phyloP scores from a whole-genome alignment of 2,797 vertebrate genomes.

The Numenius phaeopus region DNA sequence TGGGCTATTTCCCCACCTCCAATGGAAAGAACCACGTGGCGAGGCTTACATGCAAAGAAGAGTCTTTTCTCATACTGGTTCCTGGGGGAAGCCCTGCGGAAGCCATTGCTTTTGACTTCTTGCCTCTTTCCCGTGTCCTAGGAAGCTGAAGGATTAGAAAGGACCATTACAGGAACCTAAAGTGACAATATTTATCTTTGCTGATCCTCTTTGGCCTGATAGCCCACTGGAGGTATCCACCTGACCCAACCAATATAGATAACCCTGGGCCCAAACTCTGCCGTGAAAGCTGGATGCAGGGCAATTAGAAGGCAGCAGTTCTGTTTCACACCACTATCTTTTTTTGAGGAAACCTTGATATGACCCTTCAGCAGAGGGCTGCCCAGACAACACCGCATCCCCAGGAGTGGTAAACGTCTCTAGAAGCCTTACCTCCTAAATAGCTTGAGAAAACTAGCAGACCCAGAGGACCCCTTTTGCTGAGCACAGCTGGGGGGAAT shows the following conservation, averaged over 20 bases:
- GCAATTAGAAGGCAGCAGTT: neutral
- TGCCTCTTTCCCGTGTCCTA: neutral
- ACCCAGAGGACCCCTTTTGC: neutral
- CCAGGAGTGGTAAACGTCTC: neutral
- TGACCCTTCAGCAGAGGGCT: neutral
- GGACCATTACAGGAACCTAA: neutral
- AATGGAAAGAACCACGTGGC: neutral
- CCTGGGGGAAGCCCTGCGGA: neutral
- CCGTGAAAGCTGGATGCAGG: accelerated
- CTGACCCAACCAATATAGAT: neutral
- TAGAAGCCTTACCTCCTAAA: neutral
- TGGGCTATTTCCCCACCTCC: neutral
- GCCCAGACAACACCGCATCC: neutral
- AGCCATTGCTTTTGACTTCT: neutral
- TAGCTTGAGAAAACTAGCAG: neutral
- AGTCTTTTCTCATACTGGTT: neutral
- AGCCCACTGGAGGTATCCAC: neutral
- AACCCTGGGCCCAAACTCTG: neutral
- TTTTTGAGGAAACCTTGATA: neutral
- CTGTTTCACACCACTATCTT: neutral
- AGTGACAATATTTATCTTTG: neutral
- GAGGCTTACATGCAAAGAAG: neutral
- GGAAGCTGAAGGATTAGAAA: neutral
- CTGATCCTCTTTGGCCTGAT: neutral
- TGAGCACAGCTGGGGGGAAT: neutral